Conservation (phyloP, 2,113 vertebrate species). For the Epinephelus lanceolatus region DNA sequence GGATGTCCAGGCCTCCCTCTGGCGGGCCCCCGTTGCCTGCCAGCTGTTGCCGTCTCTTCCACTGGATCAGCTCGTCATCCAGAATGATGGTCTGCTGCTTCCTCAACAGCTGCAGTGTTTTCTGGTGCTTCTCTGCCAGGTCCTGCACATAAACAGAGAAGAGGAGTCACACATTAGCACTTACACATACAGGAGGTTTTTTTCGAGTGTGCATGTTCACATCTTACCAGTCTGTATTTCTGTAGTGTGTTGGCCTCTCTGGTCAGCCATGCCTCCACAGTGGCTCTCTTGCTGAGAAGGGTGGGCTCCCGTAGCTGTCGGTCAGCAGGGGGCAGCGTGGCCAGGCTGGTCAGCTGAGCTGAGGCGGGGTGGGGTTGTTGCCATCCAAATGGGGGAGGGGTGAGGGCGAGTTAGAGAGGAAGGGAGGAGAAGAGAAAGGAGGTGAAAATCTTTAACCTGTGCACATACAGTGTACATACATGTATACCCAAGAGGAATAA, state of each 20-base stretch:
- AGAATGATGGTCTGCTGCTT: constrained; percentile 97
- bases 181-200: not conserved
- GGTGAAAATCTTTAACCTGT: constrained; percentile 19
- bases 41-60: constrained; percentile 97
- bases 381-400: constrained; percentile 13
- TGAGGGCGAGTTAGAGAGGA: not conserved
- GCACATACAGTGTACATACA: not conserved
- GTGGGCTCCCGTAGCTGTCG: constrained; percentile 88
- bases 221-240: constrained; percentile 94
- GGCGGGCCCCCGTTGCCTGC: constrained; percentile 95
- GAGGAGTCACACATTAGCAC: not conserved
- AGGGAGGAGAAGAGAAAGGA: constrained; percentile 8
- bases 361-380: constrained; percentile 20
- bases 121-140: constrained; percentile 96
- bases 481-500: not conserved
- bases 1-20: constrained; percentile 94
- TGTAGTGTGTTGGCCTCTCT: constrained; percentile 94
- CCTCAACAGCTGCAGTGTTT: constrained; percentile 94
- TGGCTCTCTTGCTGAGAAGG: constrained; percentile 88
- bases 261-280: constrained; percentile 88
- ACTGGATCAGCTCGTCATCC: constrained; percentile 97
- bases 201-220: not conserved
- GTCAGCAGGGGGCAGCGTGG: constrained; percentile 93
- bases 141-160: constrained; percentile 79
- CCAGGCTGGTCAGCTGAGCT: constrained; percentile 94